phyloP scores from a whole-genome alignment of 2,888 invertebrate genomes.

The Heteromyza rotundicornis region DNA sequence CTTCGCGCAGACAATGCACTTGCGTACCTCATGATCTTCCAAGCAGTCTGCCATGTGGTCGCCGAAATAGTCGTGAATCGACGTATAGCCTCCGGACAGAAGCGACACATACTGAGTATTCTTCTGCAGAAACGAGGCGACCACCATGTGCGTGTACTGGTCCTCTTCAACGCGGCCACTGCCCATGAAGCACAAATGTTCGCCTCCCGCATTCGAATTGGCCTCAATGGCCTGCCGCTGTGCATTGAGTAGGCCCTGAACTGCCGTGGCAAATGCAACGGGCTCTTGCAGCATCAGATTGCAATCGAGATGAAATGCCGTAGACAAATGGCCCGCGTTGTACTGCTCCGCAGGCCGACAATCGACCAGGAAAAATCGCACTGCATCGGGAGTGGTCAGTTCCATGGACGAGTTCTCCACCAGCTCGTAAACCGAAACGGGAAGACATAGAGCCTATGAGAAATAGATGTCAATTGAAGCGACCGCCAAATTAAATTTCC shows the following conservation, averaged over 20 bases:
- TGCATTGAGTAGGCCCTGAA: constrained; percentile 84
- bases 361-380: constrained; percentile 94
- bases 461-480: too few species aligned
- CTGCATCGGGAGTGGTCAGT: constrained; percentile 68
- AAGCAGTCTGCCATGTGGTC: constrained; percentile 81
- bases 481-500: too few species aligned
- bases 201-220: constrained; percentile 84
- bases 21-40: constrained; percentile 81
- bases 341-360: constrained; percentile 97
- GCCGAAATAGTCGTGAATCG: constrained; percentile 83
- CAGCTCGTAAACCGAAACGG: constrained; percentile 93
- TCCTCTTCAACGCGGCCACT: constrained; percentile 94
- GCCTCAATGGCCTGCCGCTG: constrained; percentile 87
- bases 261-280: constrained; percentile 90
- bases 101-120: constrained; percentile 92
- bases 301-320: constrained; percentile 97
- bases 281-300: constrained; percentile 97
- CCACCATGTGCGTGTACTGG: constrained; percentile 97
- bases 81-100: constrained; percentile 88
- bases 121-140: constrained; percentile 94
- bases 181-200: constrained; percentile 91
- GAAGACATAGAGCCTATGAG: constrained; percentile 90
- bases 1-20: constrained; percentile 82
- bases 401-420: constrained; percentile 81
- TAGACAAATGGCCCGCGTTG: constrained; percentile 94